A percentile compares a stretch with the other conserved stretches of the same genome.
These are phyloP conservation scores for Metopolophium dirhodum DNA, from an alignment of 1,140 invertebrate genomes.

Conservation along the genomic window DNA sequence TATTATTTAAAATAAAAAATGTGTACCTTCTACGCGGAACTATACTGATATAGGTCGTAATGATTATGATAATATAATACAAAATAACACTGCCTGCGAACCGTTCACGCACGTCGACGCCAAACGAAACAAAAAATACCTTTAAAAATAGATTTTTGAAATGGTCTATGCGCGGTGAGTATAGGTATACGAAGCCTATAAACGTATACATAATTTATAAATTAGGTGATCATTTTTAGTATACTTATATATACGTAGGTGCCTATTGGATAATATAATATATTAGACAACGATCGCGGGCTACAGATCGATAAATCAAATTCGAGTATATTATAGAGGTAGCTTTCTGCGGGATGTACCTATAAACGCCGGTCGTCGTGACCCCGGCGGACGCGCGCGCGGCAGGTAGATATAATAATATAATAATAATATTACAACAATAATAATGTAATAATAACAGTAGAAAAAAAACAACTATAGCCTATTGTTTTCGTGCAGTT, in stretches of 20 bases:
- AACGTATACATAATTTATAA: not conserved
- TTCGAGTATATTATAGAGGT: conserved; percentile 32
- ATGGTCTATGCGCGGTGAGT: not conserved
- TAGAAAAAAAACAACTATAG: not conserved
- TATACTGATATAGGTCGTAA: not conserved
- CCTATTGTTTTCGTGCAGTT: conserved; percentile 45
- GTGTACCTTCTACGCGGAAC: not conserved
- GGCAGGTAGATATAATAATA: not conserved
- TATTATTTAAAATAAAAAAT: not conserved
- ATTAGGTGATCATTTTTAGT: not conserved
- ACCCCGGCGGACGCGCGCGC: not conserved
- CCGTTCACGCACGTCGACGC: not conserved
- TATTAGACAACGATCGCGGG: not conserved
- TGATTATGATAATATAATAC: not conserved
- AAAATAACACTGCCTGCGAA: not conserved
- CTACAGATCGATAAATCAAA: conserved; percentile 49
- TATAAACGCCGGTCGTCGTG: not conserved
- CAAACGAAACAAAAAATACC: not conserved
- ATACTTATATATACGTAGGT: not conserved
- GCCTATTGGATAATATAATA: not conserved
- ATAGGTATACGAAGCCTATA: too few species aligned
- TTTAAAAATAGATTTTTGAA: not conserved
- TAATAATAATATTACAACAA: not conserved
- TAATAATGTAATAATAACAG: conserved; percentile 19
- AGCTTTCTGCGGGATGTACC: conserved; percentile 23